Conservation (phyloP, 1,140 invertebrate species). For the Littorina saxatilis region DNA sequence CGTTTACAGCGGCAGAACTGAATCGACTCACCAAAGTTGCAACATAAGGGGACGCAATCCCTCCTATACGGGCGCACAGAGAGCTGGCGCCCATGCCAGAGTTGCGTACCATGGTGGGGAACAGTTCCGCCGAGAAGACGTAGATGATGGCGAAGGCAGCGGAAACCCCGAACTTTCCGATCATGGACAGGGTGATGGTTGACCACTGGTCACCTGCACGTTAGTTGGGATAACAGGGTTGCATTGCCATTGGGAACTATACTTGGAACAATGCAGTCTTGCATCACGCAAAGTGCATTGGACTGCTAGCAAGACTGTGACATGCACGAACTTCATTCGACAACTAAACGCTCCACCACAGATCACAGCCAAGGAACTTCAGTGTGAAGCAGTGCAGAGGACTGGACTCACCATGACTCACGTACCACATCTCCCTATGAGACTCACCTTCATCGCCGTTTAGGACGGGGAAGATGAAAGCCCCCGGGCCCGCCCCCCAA, state of each 20-base stretch:
- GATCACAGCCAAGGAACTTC: background rate
- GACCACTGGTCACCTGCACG: constrained; percentile 53
- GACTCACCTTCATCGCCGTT: constrained; percentile 54
- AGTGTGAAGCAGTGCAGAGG: too few relatives aligned
- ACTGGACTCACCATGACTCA: background rate
- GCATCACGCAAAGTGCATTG: too few relatives aligned
- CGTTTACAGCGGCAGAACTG: too few relatives aligned
- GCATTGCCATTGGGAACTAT: background rate
- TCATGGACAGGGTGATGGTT: constrained; percentile 55
- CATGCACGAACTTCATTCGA: too few relatives aligned
- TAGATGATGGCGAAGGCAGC: constrained; percentile 82
- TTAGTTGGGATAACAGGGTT: background rate
- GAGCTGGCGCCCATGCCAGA: constrained; percentile 88
- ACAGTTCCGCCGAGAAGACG: constrained; percentile 88
- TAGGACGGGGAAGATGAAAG: constrained; percentile 57
- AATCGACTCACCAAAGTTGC: constrained; percentile 62
- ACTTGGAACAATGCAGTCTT: too few relatives aligned
- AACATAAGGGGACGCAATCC: constrained; percentile 83
- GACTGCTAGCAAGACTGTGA: too few relatives aligned
- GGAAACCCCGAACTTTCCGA: constrained; percentile 59
- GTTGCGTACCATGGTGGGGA: constrained; percentile 90
- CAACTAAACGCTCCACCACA: background rate
- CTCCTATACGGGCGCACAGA: constrained; percentile 86
- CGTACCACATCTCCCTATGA: background rate
- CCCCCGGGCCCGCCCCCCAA: constrained; percentile 59